Evolutionary conservation across 2,888 invertebrate species (phyloP), one percentile per base, ranked within the genome.

Genomic region (Notocelia uddmanniana): DNA sequence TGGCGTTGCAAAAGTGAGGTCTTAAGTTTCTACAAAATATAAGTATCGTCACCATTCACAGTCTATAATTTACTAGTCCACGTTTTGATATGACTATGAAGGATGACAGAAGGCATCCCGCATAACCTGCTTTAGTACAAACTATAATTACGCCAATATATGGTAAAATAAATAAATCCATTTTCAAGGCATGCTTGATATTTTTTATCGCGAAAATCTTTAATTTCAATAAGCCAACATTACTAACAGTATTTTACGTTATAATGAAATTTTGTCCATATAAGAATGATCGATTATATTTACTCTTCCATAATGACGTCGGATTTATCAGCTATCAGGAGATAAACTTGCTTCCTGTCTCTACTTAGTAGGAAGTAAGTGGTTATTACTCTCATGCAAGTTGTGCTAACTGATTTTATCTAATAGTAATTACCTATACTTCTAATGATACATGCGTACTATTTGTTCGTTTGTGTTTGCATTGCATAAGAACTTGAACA

Each of bases 271-370:
- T 34, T 18, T 66, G 45, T 45, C 59, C 66, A 23, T 71, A 71
- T 34, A 66, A 71, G 66, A 54, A 31, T 70, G 26, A 59, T 60
- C 59, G 59, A 71, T 71, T 60, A 71, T 59, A 58, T 57, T 37
- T 37, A 52, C 18, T 68, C 50, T 41, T 41, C 58, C 41, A 19
- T 21, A 23, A 5, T n/a, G 18, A 52, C 15, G 50, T 37, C 26
- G 50, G 21, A 23, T 11, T 45, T 48, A 67, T 70, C 55, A 37
- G 23, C 6, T 50, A 64, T 54, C 66, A 23, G 5, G 50, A 55
- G 59, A 67, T 66, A 66, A 48, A 9, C n/a, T 52, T 3, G 59
- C 45, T 71, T 71, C 66, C 71, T 71, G 71, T 57, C 11, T 60
- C 52, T 52, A 48, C 50, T 55, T 57, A 60, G 48, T 54, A 54